Conservation (phyloP, 2,888 invertebrate species). For the Vannuccia rotundouncinata region DNA sequence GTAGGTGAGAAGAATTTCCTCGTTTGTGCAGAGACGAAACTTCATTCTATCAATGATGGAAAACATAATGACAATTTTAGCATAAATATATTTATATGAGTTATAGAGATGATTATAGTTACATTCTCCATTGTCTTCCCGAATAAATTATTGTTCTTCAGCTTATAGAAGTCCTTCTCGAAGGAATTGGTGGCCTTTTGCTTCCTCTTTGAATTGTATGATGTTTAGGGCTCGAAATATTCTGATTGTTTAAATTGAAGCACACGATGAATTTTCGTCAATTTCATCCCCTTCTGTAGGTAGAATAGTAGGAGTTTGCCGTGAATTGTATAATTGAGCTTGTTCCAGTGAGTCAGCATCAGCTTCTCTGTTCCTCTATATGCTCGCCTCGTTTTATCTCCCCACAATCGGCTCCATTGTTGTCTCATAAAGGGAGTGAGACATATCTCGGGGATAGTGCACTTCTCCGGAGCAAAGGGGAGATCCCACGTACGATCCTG, state of each 20-base stretch:
- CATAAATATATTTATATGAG: background rate
- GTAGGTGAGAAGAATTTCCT: background rate
- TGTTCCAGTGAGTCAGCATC: constrained; percentile 42
- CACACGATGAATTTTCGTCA: constrained; percentile 45
- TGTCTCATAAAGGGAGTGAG: background rate
- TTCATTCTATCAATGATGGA: background rate
- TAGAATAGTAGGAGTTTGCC: constrained; percentile 49
- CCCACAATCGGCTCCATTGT: background rate
- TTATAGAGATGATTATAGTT: constrained; percentile 44
- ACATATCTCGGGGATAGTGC: background rate
- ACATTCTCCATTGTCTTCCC: constrained; percentile 57
- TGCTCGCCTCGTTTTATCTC: background rate
- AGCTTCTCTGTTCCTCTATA: constrained; percentile 43
- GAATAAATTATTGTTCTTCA: constrained; percentile 52
- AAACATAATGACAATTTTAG: background rate
- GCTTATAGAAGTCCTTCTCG: constrained; percentile 51
- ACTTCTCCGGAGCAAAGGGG: constrained; percentile 45
- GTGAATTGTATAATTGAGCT: constrained; percentile 48
- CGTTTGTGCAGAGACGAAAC: background rate
- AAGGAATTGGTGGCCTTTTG: constrained; percentile 47
- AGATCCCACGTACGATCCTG: constrained; percentile 50
- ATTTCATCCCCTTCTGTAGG: constrained; percentile 42
- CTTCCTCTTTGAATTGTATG: constrained; percentile 45
- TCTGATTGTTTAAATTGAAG: constrained; percentile 46
- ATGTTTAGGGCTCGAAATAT: constrained; percentile 51